Conservation (phyloP, 2,888 invertebrate genomes). For the Aethes cnicana region DNA sequence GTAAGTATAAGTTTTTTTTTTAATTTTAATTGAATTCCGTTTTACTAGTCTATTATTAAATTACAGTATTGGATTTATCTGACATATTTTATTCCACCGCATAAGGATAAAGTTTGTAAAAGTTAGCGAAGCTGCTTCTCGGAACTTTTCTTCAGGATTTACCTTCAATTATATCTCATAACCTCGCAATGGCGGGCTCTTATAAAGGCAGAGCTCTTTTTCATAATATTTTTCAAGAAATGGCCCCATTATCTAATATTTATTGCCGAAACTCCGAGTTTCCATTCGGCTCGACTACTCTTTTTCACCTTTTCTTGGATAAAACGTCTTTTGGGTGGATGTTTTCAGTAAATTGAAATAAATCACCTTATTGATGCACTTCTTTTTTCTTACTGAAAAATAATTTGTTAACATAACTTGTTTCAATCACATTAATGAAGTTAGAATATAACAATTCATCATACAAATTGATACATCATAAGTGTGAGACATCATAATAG, state of each 20-base stretch:
- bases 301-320: slow-evolving; percentile 46
- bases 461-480: too few relatives aligned
- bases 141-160: slow-evolving; percentile 20
- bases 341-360: not conserved
- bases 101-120: slow-evolving; percentile 9
- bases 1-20: too few relatives aligned
- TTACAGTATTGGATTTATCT: too few relatives aligned
- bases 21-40: too few relatives aligned
- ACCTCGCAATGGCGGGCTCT: slow-evolving; percentile 42
- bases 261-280: slow-evolving; percentile 57
- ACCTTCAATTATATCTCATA: slow-evolving; percentile 32
- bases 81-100: not conserved
- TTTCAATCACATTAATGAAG: too few relatives aligned
- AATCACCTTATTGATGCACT: not conserved
- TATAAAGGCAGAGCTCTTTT: slow-evolving; percentile 56
- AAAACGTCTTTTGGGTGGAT: slow-evolving; percentile 1
- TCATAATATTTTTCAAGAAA: slow-evolving; percentile 63
- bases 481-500: too few relatives aligned
- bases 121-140: slow-evolving; percentile 9
- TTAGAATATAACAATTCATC: too few relatives aligned
- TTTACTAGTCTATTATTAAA: too few relatives aligned
- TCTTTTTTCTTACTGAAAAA: not conserved
- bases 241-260: slow-evolving; percentile 66
- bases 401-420: not conserved
- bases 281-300: slow-evolving; percentile 52